A percentile compares a stretch with the other conserved stretches of the same genome.
Evolutionary conservation across 2,113 vertebrate genomes (phyloP).

Genomic region (Oryzias woworae): DNA sequence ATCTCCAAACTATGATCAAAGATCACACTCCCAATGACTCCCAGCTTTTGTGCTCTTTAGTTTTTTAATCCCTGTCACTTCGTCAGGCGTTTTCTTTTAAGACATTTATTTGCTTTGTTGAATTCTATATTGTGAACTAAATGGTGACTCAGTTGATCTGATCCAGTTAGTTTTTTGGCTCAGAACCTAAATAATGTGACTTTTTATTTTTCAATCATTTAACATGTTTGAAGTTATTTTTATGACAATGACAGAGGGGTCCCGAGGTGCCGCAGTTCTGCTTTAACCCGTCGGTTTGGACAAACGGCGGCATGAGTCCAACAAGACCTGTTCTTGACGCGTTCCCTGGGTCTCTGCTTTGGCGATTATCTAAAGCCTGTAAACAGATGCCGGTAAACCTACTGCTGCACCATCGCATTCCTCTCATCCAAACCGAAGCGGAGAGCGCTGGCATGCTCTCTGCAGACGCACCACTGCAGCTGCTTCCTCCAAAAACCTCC

Average conservation of each 20-base stretch:
- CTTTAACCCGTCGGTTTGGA: no score
- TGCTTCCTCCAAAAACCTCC: slow-evolving; percentile 49
- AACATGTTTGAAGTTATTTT: slow-evolving; percentile 20
- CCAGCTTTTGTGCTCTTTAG: not conserved
- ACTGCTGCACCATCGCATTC: not conserved
- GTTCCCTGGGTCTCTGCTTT: no score
- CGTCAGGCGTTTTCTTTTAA: slow-evolving; percentile 32
- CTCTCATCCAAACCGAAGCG: not conserved
- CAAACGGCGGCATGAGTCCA: no score
- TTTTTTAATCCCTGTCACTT: not conserved
- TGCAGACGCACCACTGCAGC: slow-evolving; percentile 16
- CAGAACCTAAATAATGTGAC: slow-evolving; percentile 3
- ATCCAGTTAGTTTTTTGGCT: slow-evolving; percentile 57
- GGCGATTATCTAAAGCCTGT: no score
- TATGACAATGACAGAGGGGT: slow-evolving; percentile 35
- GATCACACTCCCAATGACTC: slow-evolving; percentile 26
- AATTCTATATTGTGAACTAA: slow-evolving; percentile 51
- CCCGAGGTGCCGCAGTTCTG: no score
- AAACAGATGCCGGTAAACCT: no score
- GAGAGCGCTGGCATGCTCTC: not conserved
- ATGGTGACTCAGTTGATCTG: slow-evolving; percentile 80
- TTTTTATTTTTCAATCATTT: not conserved
- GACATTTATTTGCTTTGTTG: slow-evolving; percentile 61
- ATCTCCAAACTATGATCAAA: slow-evolving; percentile 37
- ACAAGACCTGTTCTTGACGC: no score